These are phyloP conservation scores for Germaria angustata DNA, from an alignment of 2,888 invertebrate species.

Conservation along the genomic window DNA sequence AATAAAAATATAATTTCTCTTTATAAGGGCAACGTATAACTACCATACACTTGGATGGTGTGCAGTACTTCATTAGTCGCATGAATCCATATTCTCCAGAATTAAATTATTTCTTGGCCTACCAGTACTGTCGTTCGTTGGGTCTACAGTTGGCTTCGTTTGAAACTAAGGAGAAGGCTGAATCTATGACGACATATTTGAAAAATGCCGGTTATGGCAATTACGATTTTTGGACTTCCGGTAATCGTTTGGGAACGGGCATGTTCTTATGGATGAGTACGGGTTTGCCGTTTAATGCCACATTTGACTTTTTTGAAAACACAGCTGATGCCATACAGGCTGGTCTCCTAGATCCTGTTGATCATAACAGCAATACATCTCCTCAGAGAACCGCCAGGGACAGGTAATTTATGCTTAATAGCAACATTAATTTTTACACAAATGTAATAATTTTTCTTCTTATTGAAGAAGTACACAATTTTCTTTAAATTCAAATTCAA, in stretches of 20 bases:
- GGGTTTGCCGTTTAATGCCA: conserved; percentile 91
- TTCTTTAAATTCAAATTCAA: conserved; percentile 7
- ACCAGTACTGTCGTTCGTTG: conserved; percentile 92
- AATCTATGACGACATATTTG: conserved; percentile 90
- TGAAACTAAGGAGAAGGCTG: conserved; percentile 92
- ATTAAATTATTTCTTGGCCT: conserved; percentile 91
- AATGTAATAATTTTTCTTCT: not conserved
- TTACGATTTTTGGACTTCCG: conserved; percentile 94
- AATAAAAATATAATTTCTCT: not conserved
- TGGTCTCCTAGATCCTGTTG: conserved; percentile 81
- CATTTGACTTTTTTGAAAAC: conserved; percentile 90
- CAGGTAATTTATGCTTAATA: conserved; percentile 74
- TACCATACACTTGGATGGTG: conserved; percentile 91
- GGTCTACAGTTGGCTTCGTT: conserved; percentile 92
- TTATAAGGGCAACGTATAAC: conserved; percentile 89
- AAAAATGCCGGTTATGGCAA: conserved; percentile 91
- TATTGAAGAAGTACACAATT: not conserved
- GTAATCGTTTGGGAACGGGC: conserved; percentile 91
- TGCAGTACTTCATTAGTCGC: conserved; percentile 91
- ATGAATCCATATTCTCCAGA: conserved; percentile 94
- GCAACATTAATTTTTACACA: not conserved
- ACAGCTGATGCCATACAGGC: conserved; percentile 80
- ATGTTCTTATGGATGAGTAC: conserved; percentile 96
- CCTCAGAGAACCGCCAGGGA: conserved; percentile 89
- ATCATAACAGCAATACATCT: conserved; percentile 87